phyloP scores from a whole-genome alignment of 2,797 vertebrate genomes.

The Melanogrammus aeglefinus region DNA sequence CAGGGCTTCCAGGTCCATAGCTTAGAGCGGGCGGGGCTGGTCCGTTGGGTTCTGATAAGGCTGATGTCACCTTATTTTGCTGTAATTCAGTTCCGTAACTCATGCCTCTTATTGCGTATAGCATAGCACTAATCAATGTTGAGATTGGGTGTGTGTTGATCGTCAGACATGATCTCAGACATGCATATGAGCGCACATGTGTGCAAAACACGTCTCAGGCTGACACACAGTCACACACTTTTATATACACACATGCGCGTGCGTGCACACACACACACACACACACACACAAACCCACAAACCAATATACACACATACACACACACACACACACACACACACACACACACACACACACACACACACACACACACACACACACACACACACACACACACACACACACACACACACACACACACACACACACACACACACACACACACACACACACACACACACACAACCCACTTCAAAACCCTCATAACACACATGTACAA shows the following conservation, averaged over 20 bases:
- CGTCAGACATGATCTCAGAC: conserved; percentile 51
- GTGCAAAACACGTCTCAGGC: neutral
- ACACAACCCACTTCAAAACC: too few species aligned
- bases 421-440: too few species aligned
- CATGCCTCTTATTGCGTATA: conserved; percentile 41
- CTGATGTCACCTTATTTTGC: conserved; percentile 63
- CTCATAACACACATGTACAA: too few species aligned
- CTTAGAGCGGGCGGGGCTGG: conserved; percentile 51
- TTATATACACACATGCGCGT: neutral
- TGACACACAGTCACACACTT: neutral
- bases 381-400: too few species aligned
- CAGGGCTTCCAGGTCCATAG: conserved; percentile 33
- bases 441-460: too few species aligned
- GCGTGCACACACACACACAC: neutral
- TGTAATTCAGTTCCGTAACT: conserved; percentile 57
- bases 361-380: too few species aligned
- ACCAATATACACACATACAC: too few species aligned
- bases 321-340: too few species aligned
- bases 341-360: too few species aligned
- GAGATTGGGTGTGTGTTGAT: conserved; percentile 30
- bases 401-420: too few species aligned
- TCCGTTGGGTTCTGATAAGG: conserved; percentile 48
- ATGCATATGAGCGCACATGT: conserved; percentile 26
- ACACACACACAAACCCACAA: too few species aligned
- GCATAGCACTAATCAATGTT: conserved; percentile 63